Conservation (phyloP, 1,140 invertebrate genomes). For the Meloidogyne hapla region DNA sequence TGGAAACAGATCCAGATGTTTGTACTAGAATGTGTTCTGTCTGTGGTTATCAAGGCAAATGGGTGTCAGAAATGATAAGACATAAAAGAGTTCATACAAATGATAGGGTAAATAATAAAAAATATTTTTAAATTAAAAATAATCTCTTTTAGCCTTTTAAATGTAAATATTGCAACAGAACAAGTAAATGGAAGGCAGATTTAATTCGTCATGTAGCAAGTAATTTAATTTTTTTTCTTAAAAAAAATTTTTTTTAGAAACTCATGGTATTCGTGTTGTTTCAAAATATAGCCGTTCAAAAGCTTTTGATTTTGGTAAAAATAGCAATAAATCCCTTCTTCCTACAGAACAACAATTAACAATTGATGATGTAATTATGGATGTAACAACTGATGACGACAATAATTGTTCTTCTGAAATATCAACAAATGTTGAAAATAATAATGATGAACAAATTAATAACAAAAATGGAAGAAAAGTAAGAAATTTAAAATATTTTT, state of each 20-base stretch:
- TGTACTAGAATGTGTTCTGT: conserved; percentile 61
- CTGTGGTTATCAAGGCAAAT: conserved; percentile 64
- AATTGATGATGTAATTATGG: neutral
- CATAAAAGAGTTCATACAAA: conserved; percentile 62
- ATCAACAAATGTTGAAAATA: neutral
- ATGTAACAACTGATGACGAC: neutral
- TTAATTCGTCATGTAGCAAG: conserved; percentile 63
- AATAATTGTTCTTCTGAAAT: neutral
- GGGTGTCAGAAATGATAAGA: conserved; percentile 63
- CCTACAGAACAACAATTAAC: conserved; percentile 14
- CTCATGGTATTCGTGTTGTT: conserved; percentile 63
- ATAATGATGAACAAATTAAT: conserved; percentile 14
- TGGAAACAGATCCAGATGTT: conserved; percentile 63
- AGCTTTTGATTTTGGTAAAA: conserved; percentile 48
- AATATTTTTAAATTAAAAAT: neutral
- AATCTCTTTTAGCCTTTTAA: conserved; percentile 56
- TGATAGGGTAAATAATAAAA: conserved; percentile 32
- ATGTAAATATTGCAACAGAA: conserved; percentile 61
- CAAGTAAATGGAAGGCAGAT: conserved; percentile 64
- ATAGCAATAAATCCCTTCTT: neutral
- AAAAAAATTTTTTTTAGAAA: conserved; percentile 49
- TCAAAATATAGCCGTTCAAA: conserved; percentile 62
- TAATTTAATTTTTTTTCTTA: conserved; percentile 33
- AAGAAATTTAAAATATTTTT: neutral
- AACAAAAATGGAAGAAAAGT: conserved; percentile 2